A percentile compares a stretch with the other conserved stretches of the same genome.
Evolutionary conservation across 2,888 invertebrate genomes (phyloP).

Genomic region (Acleris emargana): DNA sequence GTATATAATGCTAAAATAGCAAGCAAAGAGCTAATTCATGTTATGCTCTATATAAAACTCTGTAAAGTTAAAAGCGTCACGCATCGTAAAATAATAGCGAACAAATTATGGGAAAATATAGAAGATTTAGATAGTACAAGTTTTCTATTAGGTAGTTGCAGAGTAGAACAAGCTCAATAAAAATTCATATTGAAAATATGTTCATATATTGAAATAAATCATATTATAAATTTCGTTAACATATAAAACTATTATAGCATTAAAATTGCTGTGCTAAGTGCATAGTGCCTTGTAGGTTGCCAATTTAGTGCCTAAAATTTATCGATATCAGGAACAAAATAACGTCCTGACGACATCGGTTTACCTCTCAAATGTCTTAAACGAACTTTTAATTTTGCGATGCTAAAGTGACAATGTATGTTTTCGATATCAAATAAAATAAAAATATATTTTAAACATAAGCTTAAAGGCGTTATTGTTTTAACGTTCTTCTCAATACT

Average conservation of each 20-base stretch:
- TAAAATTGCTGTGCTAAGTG: constrained; percentile 81
- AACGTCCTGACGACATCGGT: constrained; percentile 21
- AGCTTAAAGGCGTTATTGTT: constrained; percentile 19
- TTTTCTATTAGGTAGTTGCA: constrained; percentile 32
- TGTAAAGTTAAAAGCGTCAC: constrained; percentile 22
- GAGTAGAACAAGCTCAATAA: constrained; percentile 36
- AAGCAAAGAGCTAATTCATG: constrained; percentile 19
- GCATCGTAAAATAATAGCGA: constrained; percentile 21
- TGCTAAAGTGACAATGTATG: not conserved
- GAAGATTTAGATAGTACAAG: constrained; percentile 28
- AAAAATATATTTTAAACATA: constrained; percentile 2
- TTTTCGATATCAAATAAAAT: too few relatives aligned
- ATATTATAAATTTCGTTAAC: constrained; percentile 58
- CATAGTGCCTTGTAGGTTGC: constrained; percentile 85
- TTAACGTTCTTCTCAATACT: constrained; percentile 18
- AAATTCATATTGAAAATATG: constrained; percentile 41
- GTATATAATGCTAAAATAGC: constrained; percentile 64
- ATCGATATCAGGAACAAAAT: constrained; percentile 28
- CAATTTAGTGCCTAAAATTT: constrained; percentile 82
- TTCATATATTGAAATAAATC: constrained; percentile 39
- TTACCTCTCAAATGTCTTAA: constrained; percentile 20
- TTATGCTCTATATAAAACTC: constrained; percentile 18
- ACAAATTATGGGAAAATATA: constrained; percentile 26
- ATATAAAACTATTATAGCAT: constrained; percentile 62
- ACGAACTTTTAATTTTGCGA: not conserved